Base-by-base conservation (phyloP, 2,797 vertebrate genomes). In the Sternarchorhynchus goeldii region DNA sequence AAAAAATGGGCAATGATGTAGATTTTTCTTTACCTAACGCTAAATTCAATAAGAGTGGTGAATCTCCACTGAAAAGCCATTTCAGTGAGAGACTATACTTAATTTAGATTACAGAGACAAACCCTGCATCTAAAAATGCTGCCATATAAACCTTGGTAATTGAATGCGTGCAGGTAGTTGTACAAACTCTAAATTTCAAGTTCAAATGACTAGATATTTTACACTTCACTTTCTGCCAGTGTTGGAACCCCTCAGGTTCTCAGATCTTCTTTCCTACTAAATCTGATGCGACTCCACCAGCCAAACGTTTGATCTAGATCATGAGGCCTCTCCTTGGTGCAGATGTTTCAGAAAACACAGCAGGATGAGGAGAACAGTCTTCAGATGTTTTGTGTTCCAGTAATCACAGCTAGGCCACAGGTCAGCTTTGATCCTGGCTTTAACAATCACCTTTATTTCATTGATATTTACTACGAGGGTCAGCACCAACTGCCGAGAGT, bases 381-480 rank as follows among this genome's bases (percentile, higher is more conserved):
- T 32, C 68, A 83, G 77, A 17, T 60, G 65, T 14, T 82, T 75
- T 77, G 60, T 62, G 39, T 75, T 77, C 73, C 63, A 20, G 67
- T 82, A 73, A 83, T 81, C 74, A 72, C 31, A 17, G 4, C 0
- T 20, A 31, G 55, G 82, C 62, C 81, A 31, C 62, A 68, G 80
- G 78, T 82, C 82, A 81, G 74, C 73, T 71, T 67, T 81, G 76
- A 83, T 73, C 58, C 41, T 16, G 21, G 60, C 45, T 73, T 81
- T 79, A 57, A 81, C 63, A 39, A 69, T 78, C 60, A 77, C 76
- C 72, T 76, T 72, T 62, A 79, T 74, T 76, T 57, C 72, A 71
- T 32, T 53, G 71, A 80, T 78, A 81, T 81, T 79, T 75, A 79
- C 65, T 66, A 58, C 34, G 18, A 20, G 0, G 17, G 63, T 70